phyloP scores from a whole-genome alignment of 2,113 vertebrate species.

The Rafetus swinhoei region DNA sequence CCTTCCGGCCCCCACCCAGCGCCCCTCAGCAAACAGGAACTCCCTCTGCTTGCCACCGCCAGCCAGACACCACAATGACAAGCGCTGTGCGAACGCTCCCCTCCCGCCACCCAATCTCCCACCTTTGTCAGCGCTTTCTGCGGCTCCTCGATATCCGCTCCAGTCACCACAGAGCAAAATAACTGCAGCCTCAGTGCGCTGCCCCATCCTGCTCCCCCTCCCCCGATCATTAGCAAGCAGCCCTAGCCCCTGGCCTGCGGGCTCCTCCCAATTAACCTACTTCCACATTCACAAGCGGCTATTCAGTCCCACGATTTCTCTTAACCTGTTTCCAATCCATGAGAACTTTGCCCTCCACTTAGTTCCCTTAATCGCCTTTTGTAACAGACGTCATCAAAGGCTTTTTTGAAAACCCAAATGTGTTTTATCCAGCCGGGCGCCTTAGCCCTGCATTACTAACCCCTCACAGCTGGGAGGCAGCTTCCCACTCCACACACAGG shows the following conservation, averaged over 20 bases:
- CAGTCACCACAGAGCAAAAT: not conserved
- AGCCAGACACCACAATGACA: not conserved
- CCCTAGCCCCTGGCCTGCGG: accelerated
- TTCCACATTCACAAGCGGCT: not conserved
- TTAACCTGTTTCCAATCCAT: accelerated
- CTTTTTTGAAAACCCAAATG: accelerated
- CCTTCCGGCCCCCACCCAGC: accelerated
- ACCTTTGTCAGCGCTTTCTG: not conserved
- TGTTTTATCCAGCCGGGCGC: accelerated
- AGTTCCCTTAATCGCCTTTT: not conserved
- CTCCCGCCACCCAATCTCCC: accelerated
- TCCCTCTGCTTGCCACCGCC: not conserved
- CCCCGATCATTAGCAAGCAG: too few relatives aligned
- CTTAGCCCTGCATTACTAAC: not conserved
- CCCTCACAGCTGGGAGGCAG: not conserved
- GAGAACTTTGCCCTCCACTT: not conserved
- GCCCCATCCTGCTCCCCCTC: not conserved
- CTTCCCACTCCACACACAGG: not conserved
- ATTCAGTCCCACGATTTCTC: accelerated
- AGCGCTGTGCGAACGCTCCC: accelerated
- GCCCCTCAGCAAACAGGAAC: accelerated
- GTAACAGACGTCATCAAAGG: not conserved
- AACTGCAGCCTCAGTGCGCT: not conserved
- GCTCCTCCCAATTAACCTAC: accelerated
- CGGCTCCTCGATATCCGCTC: not conserved